Evolutionary conservation across 2,113 vertebrate species (phyloP), one percentile per base, ranked within the genome.

Genomic region (Odobenus rosmarus): DNA sequence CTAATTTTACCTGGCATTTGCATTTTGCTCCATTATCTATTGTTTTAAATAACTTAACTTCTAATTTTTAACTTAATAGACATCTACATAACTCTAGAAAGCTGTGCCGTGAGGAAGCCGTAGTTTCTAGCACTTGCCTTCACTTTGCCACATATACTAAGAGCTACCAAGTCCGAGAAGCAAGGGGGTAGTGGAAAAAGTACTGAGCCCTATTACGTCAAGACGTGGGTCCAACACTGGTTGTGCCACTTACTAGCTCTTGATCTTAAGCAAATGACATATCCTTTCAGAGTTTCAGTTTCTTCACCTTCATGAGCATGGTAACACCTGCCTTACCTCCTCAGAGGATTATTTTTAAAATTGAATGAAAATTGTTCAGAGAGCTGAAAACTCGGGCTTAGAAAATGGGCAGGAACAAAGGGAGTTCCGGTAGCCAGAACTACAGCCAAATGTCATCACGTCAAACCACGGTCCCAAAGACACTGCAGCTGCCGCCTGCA

Each of bases 201-300:
- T 21, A 67, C 28, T 16, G 49, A 80, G n/a, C 7, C 26, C 16
- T 26, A 9, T 13, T 23, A 24, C 5, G 3, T 69, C 31, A 82
- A 76, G 36, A 61, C 39, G 77, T 31, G 7, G 42, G 10, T 15
- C 16, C 8, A 59, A 36, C 5, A 15, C 3, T 39, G 10, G 5
- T 15, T 55, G 4, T 11, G 62, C 12, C 19, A 33, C 26, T 83
- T 80, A 28, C 55, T 15, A 64, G 42, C 33, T 90, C 91, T 77
- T 85, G 12, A 84, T 74, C 33, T 71, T 90, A 55, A 94, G 19
- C 57, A 84, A 94, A 46, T 46, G 49, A 79, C n/a, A 67, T 76
- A 6, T n/a, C n/a, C 21, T 96, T 95, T 90, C 76, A 91, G 67
- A 74, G 36, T 74, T 89, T 84, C 7, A 74, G 36, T 90, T 95